phyloP scores from a whole-genome alignment of 1,140 invertebrate genomes.

The Planococcus citri region DNA sequence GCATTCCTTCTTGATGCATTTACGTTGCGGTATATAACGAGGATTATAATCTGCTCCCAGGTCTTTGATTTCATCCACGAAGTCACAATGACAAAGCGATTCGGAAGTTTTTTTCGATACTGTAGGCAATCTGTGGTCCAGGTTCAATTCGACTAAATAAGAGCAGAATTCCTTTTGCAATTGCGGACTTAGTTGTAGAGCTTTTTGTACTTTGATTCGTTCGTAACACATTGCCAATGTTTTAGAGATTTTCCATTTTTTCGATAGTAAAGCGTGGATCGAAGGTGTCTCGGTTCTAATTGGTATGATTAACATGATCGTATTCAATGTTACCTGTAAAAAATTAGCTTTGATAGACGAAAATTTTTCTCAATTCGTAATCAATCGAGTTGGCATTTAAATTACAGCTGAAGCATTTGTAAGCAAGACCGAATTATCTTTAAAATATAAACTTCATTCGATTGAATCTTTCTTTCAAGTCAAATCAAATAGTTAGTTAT shows the following conservation, averaged over 20 bases:
- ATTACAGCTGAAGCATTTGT: no score
- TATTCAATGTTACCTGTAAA: not conserved
- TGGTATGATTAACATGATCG: not conserved
- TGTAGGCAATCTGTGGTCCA: not conserved
- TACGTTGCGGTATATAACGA: not conserved
- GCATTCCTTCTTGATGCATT: not conserved
- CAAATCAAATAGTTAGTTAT: no score
- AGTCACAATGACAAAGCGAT: not conserved
- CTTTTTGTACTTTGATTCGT: not conserved
- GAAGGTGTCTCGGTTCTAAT: not conserved
- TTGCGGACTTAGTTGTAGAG: not conserved
- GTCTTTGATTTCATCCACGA: not conserved
- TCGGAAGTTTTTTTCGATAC: not conserved
- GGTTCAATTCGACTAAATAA: not conserved
- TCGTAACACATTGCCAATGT: not conserved
- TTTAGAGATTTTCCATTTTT: not conserved
- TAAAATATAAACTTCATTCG: no score
- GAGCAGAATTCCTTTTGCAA: not conserved
- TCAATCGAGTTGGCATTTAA: no score
- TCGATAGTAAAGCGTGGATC: not conserved
- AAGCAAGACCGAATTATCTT: no score
- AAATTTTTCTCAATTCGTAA: no score
- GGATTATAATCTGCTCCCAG: not conserved
- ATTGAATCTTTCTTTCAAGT: no score
- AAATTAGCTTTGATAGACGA: not conserved